phyloP scores from a whole-genome alignment of 1,140 invertebrate species.

The Achatina immaculata region DNA sequence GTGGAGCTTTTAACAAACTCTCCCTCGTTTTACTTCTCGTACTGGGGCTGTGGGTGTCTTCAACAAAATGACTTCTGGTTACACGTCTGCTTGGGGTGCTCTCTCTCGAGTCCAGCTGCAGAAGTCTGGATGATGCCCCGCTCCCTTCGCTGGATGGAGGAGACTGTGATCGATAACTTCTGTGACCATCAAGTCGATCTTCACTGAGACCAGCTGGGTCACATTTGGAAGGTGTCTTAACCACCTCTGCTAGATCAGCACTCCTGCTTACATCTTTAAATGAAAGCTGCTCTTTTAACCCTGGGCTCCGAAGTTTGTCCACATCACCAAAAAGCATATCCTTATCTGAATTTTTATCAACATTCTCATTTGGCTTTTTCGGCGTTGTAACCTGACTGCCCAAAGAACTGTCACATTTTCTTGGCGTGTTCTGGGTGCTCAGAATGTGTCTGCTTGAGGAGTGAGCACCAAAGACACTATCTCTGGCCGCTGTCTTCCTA shows the following conservation, averaged over 20 bases:
- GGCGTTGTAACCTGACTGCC: neutral
- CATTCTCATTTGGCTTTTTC: neutral
- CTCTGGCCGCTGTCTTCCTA: constrained; percentile 39
- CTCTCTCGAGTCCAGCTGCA: constrained; percentile 36
- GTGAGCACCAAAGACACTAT: constrained; percentile 41
- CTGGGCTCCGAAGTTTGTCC: constrained; percentile 15
- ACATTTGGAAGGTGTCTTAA: constrained; percentile 31
- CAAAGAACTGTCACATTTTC: neutral
- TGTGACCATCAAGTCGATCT: constrained; percentile 27
- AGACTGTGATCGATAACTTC: constrained; percentile 47
- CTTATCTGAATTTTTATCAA: neutral
- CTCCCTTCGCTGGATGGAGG: constrained; percentile 46
- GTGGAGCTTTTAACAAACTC: constrained; percentile 39
- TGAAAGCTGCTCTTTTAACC: constrained; percentile 24
- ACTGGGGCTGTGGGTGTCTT: constrained; percentile 18
- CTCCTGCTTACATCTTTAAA: constrained; percentile 22
- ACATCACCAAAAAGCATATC: constrained; percentile 23
- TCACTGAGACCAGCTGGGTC: constrained; percentile 12
- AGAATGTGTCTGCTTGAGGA: constrained; percentile 42
- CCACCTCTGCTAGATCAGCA: constrained; percentile 14
- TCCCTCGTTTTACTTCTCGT: constrained; percentile 34
- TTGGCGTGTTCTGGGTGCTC: constrained; percentile 39
- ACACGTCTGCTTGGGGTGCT: constrained; percentile 50
- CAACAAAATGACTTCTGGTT: constrained; percentile 50
- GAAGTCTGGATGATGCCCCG: neutral